Percentiles rank a stretch among this genome's conserved stretches.
These are phyloP conservation scores for Percopsis transmontana DNA, from an alignment of 2,113 vertebrate genomes.

Conservation along the genomic window DNA sequence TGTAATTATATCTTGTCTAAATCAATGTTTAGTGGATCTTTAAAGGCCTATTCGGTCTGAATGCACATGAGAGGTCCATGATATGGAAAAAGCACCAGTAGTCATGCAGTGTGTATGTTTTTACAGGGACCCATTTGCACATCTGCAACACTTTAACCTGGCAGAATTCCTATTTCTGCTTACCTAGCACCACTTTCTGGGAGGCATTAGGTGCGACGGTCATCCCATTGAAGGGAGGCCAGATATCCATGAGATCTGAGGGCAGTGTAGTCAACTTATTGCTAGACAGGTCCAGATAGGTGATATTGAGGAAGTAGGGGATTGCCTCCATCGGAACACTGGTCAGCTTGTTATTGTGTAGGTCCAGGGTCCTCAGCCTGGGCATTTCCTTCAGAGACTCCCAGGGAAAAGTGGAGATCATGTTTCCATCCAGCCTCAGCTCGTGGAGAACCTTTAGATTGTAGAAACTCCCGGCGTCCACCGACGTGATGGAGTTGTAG, in stretches of 20 bases:
- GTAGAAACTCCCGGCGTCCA: slow-evolving; percentile 90
- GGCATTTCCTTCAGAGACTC: slow-evolving; percentile 90
- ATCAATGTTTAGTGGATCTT: background rate
- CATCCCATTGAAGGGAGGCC: slow-evolving; percentile 84
- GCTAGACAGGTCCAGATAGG: slow-evolving; percentile 94
- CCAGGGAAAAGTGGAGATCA: slow-evolving; percentile 90
- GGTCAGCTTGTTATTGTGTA: slow-evolving; percentile 91
- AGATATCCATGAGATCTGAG: slow-evolving; percentile 90
- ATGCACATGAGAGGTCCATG: no score
- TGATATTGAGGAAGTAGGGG: slow-evolving; percentile 83
- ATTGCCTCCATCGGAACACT: slow-evolving; percentile 80
- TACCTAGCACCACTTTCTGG: slow-evolving; percentile 88
- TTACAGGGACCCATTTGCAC: no score
- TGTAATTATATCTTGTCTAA: no score
- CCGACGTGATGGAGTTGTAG: slow-evolving; percentile 85
- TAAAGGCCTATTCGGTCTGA: no score
- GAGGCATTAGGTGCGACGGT: slow-evolving; percentile 52
- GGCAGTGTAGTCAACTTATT: slow-evolving; percentile 91
- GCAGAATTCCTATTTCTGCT: slow-evolving; percentile 22
- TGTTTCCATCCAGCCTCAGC: slow-evolving; percentile 90
- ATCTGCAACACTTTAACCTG: no score
- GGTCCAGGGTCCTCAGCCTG: slow-evolving; percentile 84
- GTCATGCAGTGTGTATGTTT: no score
- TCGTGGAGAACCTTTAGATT: slow-evolving; percentile 93
- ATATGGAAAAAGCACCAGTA: background rate